Conservation (phyloP, 2,113 vertebrate species). For the Hassar affinis region DNA sequence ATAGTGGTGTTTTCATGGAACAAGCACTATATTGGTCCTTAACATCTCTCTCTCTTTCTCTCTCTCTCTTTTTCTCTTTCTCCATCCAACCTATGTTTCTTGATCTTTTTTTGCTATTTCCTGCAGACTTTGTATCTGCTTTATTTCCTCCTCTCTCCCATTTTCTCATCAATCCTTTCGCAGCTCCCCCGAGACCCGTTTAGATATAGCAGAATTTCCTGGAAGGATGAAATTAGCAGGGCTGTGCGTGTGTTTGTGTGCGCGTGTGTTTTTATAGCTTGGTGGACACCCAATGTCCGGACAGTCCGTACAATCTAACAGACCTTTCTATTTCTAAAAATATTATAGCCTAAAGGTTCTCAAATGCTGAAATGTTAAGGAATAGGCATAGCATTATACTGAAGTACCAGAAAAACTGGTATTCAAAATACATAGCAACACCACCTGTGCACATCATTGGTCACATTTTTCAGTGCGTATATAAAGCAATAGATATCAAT, state of each 20-base stretch:
- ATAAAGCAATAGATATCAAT: no score
- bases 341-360: no score
- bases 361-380: neutral
- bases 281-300: neutral
- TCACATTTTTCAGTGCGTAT: no score
- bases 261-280: conserved; percentile 13
- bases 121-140: conserved; percentile 2
- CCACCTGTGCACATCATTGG: no score
- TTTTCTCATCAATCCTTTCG: conserved; percentile 6
- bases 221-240: conserved; percentile 35
- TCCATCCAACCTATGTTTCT: neutral
- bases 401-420: no score
- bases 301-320: neutral
- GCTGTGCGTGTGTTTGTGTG: conserved; percentile 6
- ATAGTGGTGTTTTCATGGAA: conserved; percentile 36
- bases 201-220: conserved; percentile 33
- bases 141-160: conserved; percentile 2
- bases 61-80: neutral
- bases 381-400: neutral
- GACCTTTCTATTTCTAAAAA: neutral
- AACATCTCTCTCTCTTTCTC: conserved; percentile 22
- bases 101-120: neutral
- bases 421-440: no score
- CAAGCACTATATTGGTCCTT: neutral
- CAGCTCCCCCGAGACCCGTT: conserved; percentile 31